Base-by-base conservation (phyloP, 2,797 vertebrate species). In the Paguma larvata region DNA sequence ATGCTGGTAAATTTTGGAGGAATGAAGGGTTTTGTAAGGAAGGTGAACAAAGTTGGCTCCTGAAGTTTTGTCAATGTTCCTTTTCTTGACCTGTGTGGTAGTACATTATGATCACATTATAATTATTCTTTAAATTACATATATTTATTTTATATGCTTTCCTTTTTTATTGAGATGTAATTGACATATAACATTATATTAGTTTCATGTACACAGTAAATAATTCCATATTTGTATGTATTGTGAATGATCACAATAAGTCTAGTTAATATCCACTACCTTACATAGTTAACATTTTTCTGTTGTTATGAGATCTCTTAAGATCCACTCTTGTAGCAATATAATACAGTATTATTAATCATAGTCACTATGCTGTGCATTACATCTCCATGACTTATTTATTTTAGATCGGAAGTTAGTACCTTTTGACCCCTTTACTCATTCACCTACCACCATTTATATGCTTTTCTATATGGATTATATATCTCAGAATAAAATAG, bases 71-170 rank as follows among this genome's bases (percentile, higher is more conserved):
- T n/a, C 6, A 59, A 51, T 87, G 4, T 72, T 91, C 15, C 48
- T 82, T 96, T 87, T 94, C 30, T 96, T 94, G 41, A 87, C 65
- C 30, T 85, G 5, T 77, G 12, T 67, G 15, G 1, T 44, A 46
- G 16, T 75, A 70, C 21, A 78, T 59, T 30, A 89, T 14, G 18
- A 65, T 78, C 65, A 85, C 7, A 23, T 59, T 75, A 51, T 83
- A 59, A 89, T 89, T 93, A 85, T 67, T 51, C 6, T 67, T 79
- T 75, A 86, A 88, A 32, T 92, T 94, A 9, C 5, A 11, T 84
- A 15, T 92, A 68, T 82, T 7, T 93, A 11, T 79, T 48, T 79
- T 72, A 94, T 88, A 25, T 77, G 8, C 30, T 65, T 86, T 62
- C 86, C 12, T 91, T 51, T 78, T 78, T 21, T 53, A 23, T 23